Conservation (phyloP, 2,797 vertebrate species). For the Notolepis coatsorum region DNA sequence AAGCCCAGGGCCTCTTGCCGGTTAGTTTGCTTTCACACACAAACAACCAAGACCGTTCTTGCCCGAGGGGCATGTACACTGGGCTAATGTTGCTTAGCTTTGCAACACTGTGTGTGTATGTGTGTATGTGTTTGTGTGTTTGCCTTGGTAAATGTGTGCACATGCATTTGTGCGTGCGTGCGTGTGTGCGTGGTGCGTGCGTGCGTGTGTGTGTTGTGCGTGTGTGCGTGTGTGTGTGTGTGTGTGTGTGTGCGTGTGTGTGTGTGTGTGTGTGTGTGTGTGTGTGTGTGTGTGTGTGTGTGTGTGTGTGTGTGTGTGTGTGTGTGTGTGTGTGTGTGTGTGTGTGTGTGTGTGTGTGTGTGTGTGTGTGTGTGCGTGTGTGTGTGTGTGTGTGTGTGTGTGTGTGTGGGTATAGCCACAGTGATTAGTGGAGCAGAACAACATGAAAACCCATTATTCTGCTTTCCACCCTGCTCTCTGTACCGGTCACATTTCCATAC, state of each 20-base stretch:
- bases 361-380: neutral
- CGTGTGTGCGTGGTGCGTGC: neutral
- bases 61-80: neutral
- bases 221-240: neutral
- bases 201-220: neutral
- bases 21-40: constrained; percentile 1
- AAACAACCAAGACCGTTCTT: neutral
- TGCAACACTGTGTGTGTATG: constrained; percentile 2
- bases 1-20: neutral
- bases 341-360: neutral
- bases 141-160: neutral
- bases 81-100: neutral
- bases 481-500: constrained; percentile 57
- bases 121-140: constrained; percentile 2
- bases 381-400: constrained; percentile 15
- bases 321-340: constrained; percentile 3
- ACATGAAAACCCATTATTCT: constrained; percentile 45
- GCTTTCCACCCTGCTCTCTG: constrained; percentile 35
- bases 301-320: constrained; percentile 12
- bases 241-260: neutral
- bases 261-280: neutral
- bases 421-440: constrained; percentile 41
- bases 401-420: constrained; percentile 23
- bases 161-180: neutral
- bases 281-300: neutral